These are phyloP conservation scores for Encarsia formosa DNA, from an alignment of 2,888 invertebrate species.

Conservation along the genomic window DNA sequence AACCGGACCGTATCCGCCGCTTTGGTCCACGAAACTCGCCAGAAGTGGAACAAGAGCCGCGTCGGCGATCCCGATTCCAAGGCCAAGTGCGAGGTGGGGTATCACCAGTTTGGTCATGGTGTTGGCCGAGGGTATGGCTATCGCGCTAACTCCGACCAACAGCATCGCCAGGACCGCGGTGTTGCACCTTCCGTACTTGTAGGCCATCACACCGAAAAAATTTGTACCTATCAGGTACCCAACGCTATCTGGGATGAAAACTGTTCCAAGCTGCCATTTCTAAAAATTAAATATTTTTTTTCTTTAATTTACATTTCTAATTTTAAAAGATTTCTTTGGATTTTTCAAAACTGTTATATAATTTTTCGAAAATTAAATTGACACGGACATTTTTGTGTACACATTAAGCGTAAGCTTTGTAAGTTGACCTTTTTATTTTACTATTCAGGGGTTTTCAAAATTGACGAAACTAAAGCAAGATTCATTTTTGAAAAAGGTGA, in stretches of 20 bases:
- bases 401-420: too few species aligned
- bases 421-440: too few species aligned
- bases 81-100: constrained; percentile 75
- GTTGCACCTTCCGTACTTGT: constrained; percentile 62
- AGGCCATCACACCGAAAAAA: constrained; percentile 67
- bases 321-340: too few species aligned
- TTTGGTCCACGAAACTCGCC: constrained; percentile 68
- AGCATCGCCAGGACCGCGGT: constrained; percentile 62
- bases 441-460: too few species aligned
- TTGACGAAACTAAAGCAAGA: too few species aligned
- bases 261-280: constrained; percentile 74
- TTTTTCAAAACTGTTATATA: too few species aligned
- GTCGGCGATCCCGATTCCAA: constrained; percentile 78
- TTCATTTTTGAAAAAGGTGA: too few species aligned
- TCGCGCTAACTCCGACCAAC: constrained; percentile 61
- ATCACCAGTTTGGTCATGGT: constrained; percentile 62
- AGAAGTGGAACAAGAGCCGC: constrained; percentile 75
- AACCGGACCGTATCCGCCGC: constrained; percentile 71
- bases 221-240: constrained; percentile 81
- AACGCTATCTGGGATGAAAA: constrained; percentile 80
- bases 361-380: too few species aligned
- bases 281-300: constrained; percentile 41
- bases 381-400: too few species aligned
- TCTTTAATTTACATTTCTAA: too few species aligned
- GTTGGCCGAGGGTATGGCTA: constrained; percentile 64